Conservation (phyloP, 2,797 vertebrate species). For the Aulostomus chinensis region DNA sequence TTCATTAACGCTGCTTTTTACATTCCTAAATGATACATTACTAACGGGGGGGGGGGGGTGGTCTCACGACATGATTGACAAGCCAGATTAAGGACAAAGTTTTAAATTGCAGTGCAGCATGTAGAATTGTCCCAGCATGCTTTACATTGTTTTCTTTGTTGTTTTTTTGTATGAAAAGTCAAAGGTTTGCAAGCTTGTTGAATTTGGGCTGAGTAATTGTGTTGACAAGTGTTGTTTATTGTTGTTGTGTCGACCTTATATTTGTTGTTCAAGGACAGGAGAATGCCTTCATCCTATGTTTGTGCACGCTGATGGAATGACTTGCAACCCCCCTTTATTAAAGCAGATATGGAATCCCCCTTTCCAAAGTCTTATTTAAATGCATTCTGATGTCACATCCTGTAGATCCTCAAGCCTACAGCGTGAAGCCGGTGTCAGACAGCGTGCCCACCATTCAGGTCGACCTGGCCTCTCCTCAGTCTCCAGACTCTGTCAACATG, state of each 20-base stretch:
- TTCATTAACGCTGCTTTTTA: slow-evolving; percentile 25
- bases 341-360: neutral
- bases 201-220: too few species aligned
- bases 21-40: slow-evolving; percentile 27
- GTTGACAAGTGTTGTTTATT: too few species aligned
- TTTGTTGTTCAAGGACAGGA: too few species aligned
- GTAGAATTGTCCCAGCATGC: slow-evolving; percentile 19
- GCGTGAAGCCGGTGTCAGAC: slow-evolving; percentile 70
- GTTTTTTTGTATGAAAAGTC: too few species aligned
- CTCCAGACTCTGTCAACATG: slow-evolving; percentile 86
- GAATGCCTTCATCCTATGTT: too few species aligned
- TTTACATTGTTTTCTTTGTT: slow-evolving; percentile 11
- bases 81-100: neutral
- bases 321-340: neutral
- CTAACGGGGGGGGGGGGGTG: slow-evolving; percentile 17
- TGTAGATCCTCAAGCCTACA: slow-evolving; percentile 89
- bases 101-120: too few species aligned
- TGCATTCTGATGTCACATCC: neutral
- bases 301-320: slow-evolving; percentile 29
- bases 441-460: slow-evolving; percentile 90
- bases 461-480: slow-evolving; percentile 93
- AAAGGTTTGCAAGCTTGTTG: too few species aligned
- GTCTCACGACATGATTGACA: slow-evolving; percentile 15
- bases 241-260: neutral
- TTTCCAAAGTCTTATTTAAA: neutral